Conservation (phyloP, 2,888 invertebrate genomes). For the Tolmerus cingulatus region DNA sequence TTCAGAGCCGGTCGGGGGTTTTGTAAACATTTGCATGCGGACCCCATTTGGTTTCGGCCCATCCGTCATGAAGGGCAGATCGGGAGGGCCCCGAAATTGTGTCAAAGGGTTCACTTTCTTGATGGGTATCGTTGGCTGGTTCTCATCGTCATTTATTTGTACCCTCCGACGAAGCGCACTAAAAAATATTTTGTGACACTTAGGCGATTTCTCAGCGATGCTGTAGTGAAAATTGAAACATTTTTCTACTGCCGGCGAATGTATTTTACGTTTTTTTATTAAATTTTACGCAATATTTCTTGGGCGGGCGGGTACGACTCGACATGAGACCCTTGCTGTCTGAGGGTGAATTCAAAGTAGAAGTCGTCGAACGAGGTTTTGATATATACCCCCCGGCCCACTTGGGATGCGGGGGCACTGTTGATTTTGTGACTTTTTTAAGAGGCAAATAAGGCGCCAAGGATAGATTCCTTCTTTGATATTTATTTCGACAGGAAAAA, state of each 20-base stretch:
- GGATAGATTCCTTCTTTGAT: background rate
- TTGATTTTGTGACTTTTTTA: background rate
- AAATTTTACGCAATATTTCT: conserved; percentile 15
- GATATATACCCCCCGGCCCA: background rate
- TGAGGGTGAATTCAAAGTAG: background rate
- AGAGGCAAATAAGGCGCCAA: background rate
- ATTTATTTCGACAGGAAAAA: background rate
- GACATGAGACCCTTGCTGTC: background rate
- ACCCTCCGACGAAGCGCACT: background rate
- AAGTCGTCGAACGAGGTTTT: background rate
- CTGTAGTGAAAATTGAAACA: background rate
- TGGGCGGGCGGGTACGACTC: background rate
- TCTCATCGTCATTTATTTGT: conserved; percentile 24
- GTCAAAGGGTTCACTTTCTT: conserved; percentile 14
- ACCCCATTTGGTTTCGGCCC: conserved; percentile 16
- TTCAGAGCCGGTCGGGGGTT: background rate
- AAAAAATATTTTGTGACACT: conserved; percentile 23
- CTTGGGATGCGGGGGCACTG: background rate
- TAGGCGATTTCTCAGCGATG: conserved; percentile 13
- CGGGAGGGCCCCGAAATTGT: background rate
- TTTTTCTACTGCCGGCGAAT: background rate
- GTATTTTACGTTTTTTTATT: background rate
- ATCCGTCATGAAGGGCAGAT: conserved; percentile 15
- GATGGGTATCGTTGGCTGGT: background rate
- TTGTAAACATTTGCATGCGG: conserved; percentile 23